A percentile compares a stretch with the other conserved stretches of the same genome.
phyloP scores from a whole-genome alignment of 2,797 vertebrate species.

The Periophthalmus magnuspinnatus region DNA sequence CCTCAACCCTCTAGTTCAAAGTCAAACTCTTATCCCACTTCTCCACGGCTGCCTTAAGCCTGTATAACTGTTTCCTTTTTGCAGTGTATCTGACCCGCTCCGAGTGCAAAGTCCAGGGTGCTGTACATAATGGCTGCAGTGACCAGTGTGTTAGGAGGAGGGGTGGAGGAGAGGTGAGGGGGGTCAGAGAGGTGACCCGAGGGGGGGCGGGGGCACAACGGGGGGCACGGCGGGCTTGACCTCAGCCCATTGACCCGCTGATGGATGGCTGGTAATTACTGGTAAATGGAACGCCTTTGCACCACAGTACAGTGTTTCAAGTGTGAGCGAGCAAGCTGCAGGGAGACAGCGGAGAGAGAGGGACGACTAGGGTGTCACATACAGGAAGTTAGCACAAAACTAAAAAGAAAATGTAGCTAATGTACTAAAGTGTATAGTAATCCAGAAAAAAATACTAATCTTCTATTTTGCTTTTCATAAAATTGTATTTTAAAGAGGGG shows the following conservation, averaged over 20 bases:
- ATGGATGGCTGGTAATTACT: constrained; percentile 86
- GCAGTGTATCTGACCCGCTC: constrained; percentile 62
- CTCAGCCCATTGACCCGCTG: constrained; percentile 82
- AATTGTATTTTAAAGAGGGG: too few relatives aligned
- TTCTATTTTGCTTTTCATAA: too few relatives aligned
- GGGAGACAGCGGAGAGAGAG: constrained; percentile 22
- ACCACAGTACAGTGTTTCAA: constrained; percentile 77
- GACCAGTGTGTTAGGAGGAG: constrained; percentile 56
- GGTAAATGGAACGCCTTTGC: constrained; percentile 81
- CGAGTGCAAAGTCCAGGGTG: constrained; percentile 78
- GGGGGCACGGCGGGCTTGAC: constrained; percentile 79
- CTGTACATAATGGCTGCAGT: constrained; percentile 79
- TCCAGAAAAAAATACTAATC: too few relatives aligned
- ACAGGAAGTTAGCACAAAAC: constrained; percentile 8
- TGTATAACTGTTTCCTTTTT: not conserved
- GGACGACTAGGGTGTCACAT: constrained; percentile 28
- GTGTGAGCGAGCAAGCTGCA: constrained; percentile 59
- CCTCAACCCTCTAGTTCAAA: not conserved
- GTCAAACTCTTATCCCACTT: not conserved
- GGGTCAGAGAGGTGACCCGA: constrained; percentile 63
- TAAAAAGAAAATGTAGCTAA: too few relatives aligned
- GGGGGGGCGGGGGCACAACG: constrained; percentile 38
- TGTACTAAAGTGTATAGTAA: too few relatives aligned
- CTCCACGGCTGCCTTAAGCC: not conserved
- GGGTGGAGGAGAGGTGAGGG: constrained; percentile 51